A percentile compares a stretch with the other conserved stretches of the same genome.
Evolutionary conservation across 2,888 invertebrate genomes (phyloP).

Genomic region (Drosophila cognata): DNA sequence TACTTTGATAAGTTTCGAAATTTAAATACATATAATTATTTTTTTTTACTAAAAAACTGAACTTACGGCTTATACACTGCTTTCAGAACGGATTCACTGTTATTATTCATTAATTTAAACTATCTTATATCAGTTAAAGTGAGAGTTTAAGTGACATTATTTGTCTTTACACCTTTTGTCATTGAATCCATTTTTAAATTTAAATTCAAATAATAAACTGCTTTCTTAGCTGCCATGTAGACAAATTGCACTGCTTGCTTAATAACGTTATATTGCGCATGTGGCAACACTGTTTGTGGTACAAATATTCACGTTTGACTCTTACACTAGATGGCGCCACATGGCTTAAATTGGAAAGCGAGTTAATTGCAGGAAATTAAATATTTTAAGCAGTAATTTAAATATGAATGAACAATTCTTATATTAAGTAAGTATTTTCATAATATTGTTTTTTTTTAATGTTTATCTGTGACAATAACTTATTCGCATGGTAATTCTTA

Average conservation of each 20-base stretch:
- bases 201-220: conserved; percentile 1
- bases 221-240: too few relatives aligned
- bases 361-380: background rate
- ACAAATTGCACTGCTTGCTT: conserved; percentile 17
- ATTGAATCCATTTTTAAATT: background rate
- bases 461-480: background rate
- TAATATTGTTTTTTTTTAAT: background rate
- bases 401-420: background rate
- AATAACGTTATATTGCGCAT: accelerated
- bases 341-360: accelerated
- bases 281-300: conserved; percentile 16
- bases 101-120: background rate
- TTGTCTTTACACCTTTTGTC: background rate
- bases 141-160: background rate
- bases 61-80: background rate
- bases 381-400: background rate
- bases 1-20: background rate
- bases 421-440: background rate
- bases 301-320: too few relatives aligned
- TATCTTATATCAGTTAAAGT: background rate
- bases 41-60: background rate
- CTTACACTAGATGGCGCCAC: conserved; percentile 22
- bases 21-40: background rate
- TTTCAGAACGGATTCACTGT: background rate
- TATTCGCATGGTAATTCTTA: background rate